phyloP scores from a whole-genome alignment of 2,113 vertebrate genomes.

The Pteruthius melanotis region DNA sequence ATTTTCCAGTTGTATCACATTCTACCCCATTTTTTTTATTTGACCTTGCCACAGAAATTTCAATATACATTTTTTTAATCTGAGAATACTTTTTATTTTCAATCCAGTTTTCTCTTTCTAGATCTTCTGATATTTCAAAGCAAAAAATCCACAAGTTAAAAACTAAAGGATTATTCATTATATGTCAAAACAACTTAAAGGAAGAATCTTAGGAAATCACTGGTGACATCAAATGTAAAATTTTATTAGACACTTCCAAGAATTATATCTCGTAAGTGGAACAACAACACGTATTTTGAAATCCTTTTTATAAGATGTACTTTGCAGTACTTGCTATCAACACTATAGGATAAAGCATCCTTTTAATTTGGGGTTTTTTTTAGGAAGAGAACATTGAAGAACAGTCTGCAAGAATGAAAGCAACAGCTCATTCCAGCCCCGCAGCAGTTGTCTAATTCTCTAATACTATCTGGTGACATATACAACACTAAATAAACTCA shows the following conservation, averaged over 20 bases:
- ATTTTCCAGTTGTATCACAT: background rate
- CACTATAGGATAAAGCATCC: background rate
- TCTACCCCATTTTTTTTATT: background rate
- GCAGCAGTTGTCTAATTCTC: background rate
- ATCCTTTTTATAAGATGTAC: background rate
- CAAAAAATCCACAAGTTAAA: background rate
- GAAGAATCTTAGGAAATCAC: background rate
- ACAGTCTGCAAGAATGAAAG: background rate
- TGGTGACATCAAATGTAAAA: background rate
- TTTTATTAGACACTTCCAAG: background rate
- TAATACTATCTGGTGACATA: background rate
- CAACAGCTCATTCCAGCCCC: background rate
- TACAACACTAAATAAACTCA: background rate
- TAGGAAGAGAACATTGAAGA: background rate
- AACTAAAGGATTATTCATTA: background rate
- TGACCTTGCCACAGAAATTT: conserved; percentile 1
- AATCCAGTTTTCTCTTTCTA: background rate
- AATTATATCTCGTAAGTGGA: background rate
- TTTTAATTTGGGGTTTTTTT: background rate
- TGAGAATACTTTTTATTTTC: background rate
- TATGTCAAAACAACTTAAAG: background rate
- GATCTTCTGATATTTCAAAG: background rate
- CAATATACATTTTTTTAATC: background rate
- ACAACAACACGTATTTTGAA: background rate
- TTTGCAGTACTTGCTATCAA: background rate